Evolutionary conservation across 2,797 vertebrate genomes (phyloP).

Genomic region (Hapalemur alaotrensis): DNA sequence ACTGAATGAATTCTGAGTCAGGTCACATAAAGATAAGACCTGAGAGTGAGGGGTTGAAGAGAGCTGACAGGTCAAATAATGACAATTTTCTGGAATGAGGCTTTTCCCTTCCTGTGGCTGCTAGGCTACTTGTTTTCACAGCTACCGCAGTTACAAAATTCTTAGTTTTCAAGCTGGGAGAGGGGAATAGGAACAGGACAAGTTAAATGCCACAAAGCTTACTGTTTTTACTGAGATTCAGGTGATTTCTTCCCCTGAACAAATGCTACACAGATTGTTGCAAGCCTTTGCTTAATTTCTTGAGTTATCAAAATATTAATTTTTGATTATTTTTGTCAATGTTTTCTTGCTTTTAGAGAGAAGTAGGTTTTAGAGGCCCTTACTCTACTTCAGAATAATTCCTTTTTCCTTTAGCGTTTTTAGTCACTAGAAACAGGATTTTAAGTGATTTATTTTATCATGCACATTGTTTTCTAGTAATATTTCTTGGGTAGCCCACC

Average conservation of each 20-base stretch:
- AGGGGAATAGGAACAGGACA: background rate
- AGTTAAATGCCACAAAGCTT: background rate
- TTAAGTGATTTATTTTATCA: background rate
- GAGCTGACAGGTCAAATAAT: background rate
- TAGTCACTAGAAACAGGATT: background rate
- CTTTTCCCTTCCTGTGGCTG: background rate
- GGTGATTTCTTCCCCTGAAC: background rate
- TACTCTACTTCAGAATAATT: background rate
- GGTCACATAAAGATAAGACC: background rate
- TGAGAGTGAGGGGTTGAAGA: background rate
- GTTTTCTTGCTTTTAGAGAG: background rate
- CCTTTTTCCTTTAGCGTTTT: background rate
- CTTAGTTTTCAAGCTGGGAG: background rate
- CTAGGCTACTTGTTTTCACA: background rate
- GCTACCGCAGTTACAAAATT: background rate
- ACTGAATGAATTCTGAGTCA: background rate
- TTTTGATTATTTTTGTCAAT: background rate
- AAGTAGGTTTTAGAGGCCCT: background rate
- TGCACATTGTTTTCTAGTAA: background rate
- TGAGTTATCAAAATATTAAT: background rate
- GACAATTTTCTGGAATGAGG: background rate
- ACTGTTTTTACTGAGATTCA: background rate
- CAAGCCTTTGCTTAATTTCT: background rate
- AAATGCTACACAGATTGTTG: background rate
- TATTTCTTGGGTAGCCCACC: background rate